Evolutionary conservation across 2,113 vertebrate species (phyloP).

Genomic region (Dendrocopos noguchii): DNA sequence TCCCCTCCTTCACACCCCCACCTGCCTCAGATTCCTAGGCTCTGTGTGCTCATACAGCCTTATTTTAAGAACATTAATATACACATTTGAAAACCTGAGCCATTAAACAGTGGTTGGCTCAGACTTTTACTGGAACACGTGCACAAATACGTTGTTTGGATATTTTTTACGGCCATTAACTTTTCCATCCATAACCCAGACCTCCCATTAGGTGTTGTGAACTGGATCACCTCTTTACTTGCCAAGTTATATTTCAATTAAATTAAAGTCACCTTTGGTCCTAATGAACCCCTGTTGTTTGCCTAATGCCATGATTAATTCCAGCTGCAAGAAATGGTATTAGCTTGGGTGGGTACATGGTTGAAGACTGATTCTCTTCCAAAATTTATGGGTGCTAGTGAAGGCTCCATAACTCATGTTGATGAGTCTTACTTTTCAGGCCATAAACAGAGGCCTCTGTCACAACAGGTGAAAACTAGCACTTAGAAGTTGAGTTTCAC

Average conservation of each 20-base stretch:
- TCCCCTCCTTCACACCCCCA: neutral
- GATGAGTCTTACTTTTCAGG: neutral
- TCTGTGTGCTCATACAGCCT: neutral
- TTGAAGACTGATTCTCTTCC: slow-evolving; percentile 40
- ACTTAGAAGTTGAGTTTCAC: neutral
- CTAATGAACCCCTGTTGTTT: slow-evolving; percentile 73
- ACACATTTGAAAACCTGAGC: slow-evolving; percentile 38
- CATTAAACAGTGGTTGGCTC: slow-evolving; percentile 59
- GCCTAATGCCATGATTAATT: slow-evolving; percentile 72
- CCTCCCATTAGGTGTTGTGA: slow-evolving; percentile 74
- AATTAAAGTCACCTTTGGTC: slow-evolving; percentile 75
- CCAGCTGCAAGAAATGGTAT: slow-evolving; percentile 63
- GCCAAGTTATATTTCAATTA: slow-evolving; percentile 76
- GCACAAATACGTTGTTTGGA: slow-evolving; percentile 72
- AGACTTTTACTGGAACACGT: slow-evolving; percentile 61
- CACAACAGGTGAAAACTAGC: neutral
- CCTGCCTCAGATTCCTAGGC: neutral
- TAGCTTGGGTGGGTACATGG: slow-evolving; percentile 48
- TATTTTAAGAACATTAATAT: slow-evolving; percentile 53
- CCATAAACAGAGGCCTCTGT: slow-evolving; percentile 21
- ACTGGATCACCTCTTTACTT: slow-evolving; percentile 59
- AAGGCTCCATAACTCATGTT: slow-evolving; percentile 34
- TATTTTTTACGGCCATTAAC: slow-evolving; percentile 71
- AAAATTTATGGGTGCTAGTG: slow-evolving; percentile 37
- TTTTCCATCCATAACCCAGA: slow-evolving; percentile 72